Evolutionary conservation across 2,113 vertebrate genomes (phyloP).

Genomic region (Cololabis saira): DNA sequence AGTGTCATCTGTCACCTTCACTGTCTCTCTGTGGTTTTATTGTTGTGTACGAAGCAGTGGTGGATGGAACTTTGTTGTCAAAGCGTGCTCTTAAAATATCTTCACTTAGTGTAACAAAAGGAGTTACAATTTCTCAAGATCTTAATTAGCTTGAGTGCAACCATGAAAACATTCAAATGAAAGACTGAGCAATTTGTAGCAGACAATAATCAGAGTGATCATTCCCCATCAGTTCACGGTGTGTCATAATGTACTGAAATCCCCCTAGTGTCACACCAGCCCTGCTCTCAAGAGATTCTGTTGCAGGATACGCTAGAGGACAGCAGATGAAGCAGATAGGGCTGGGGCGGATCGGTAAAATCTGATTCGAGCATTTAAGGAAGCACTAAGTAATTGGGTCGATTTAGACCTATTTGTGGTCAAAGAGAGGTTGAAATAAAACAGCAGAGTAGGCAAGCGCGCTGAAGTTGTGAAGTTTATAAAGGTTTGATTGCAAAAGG

Average conservation of each 20-base stretch:
- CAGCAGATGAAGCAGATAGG: slow-evolving; percentile 43
- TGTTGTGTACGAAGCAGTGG: slow-evolving; percentile 22
- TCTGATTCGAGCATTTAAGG: slow-evolving; percentile 63
- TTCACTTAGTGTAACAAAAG: background rate
- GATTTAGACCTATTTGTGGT: slow-evolving; percentile 78
- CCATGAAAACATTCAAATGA: background rate
- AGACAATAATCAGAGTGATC: too few relatives aligned
- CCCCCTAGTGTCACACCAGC: background rate
- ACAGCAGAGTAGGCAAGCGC: slow-evolving; percentile 64
- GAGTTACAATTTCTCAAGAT: background rate
- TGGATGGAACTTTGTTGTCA: slow-evolving; percentile 32
- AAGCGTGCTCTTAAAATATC: slow-evolving; percentile 2
- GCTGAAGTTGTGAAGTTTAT: slow-evolving; percentile 67
- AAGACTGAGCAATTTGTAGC: too few relatives aligned
- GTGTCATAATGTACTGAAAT: background rate
- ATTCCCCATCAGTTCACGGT: background rate
- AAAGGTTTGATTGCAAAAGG: slow-evolving; percentile 76
- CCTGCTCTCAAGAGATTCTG: background rate
- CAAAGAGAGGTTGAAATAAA: slow-evolving; percentile 74
- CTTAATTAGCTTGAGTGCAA: background rate
- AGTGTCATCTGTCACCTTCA: slow-evolving; percentile 74
- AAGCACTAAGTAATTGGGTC: slow-evolving; percentile 81
- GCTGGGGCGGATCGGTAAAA: slow-evolving; percentile 68
- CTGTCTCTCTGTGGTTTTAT: slow-evolving; percentile 61
- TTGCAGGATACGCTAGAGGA: slow-evolving; percentile 28